These are phyloP conservation scores for Epinotia brunnichana DNA, from an alignment of 2,888 invertebrate species.

Conservation along the genomic window DNA sequence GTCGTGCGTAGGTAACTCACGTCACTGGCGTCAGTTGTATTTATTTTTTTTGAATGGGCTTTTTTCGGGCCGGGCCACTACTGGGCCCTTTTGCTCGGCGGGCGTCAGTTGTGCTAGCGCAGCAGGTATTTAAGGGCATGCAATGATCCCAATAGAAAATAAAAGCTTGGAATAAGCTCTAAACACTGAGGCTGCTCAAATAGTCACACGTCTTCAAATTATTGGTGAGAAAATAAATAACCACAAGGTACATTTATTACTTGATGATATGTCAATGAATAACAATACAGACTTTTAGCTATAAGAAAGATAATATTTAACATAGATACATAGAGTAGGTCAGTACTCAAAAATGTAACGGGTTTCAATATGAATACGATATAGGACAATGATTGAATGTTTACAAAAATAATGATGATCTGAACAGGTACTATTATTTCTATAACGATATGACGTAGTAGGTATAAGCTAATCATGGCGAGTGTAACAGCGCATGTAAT, in stretches of 20 bases:
- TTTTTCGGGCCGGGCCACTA: too few relatives aligned
- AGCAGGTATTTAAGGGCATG: not conserved
- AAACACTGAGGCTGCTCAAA: slow-evolving; percentile 9
- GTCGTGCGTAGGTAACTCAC: too few relatives aligned
- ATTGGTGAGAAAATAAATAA: slow-evolving; percentile 44
- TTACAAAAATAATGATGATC: slow-evolving; percentile 30
- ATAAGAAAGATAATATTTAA: slow-evolving; percentile 11
- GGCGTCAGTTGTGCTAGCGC: too few relatives aligned
- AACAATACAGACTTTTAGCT: slow-evolving; percentile 55
- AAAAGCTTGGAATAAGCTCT: too few relatives aligned
- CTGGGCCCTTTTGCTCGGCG: too few relatives aligned
- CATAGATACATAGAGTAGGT: slow-evolving; percentile 10
- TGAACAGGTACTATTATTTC: slow-evolving; percentile 26
- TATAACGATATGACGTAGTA: slow-evolving; percentile 45
- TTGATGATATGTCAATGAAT: slow-evolving; percentile 76
- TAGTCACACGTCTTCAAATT: slow-evolving; percentile 11
- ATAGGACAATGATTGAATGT: not conserved
- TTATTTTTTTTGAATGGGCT: too few relatives aligned
- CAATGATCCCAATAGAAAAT: not conserved
- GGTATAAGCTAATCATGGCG: slow-evolving; percentile 55
- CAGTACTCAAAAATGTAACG: not conserved
- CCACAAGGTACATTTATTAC: slow-evolving; percentile 47
- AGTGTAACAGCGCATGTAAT: slow-evolving; percentile 56
- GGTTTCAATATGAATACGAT: slow-evolving; percentile 20
- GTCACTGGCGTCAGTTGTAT: too few relatives aligned